These are phyloP conservation scores for Neopipo cinnamomea DNA, from an alignment of 2,113 vertebrate genomes.

Conservation along the genomic window DNA sequence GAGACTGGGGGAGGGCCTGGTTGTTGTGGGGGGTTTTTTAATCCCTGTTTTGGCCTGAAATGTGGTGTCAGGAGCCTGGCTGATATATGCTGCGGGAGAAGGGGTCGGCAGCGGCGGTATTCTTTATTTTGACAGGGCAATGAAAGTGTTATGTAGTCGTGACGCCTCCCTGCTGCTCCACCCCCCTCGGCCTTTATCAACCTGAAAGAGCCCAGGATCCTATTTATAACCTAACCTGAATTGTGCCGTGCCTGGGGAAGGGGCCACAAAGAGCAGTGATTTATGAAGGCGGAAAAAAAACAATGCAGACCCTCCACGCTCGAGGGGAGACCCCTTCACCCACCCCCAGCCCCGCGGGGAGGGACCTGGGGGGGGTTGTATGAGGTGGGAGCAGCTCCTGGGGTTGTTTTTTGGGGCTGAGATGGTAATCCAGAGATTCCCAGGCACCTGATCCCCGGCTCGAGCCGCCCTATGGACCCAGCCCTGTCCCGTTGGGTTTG, in stretches of 20 bases:
- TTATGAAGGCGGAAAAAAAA: background rate
- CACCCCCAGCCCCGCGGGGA: background rate
- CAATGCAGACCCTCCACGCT: conserved; percentile 2
- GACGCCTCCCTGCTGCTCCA: conserved; percentile 38
- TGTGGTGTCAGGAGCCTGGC: background rate
- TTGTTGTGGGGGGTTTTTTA: background rate
- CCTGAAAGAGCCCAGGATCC: conserved; percentile 40
- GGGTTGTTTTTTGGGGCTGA: background rate
- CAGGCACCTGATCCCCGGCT: accelerated
- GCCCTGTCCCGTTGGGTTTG: accelerated
- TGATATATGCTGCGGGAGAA: background rate
- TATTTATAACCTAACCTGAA: conserved; percentile 37
- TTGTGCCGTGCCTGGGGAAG: background rate
- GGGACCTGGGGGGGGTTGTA: accelerated
- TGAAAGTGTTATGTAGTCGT: conserved; percentile 53
- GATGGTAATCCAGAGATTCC: background rate
- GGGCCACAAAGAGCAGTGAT: conserved; percentile 25
- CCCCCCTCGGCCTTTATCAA: conserved; percentile 36
- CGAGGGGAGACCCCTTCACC: background rate
- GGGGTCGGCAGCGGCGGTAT: background rate
- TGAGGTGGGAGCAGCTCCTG: background rate
- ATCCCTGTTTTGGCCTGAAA: background rate
- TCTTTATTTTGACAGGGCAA: conserved; percentile 54
- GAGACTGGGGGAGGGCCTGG: background rate
- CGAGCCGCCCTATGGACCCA: accelerated